Conservation (phyloP, 2,797 vertebrate genomes). For the Tachyglossus aculeatus region DNA sequence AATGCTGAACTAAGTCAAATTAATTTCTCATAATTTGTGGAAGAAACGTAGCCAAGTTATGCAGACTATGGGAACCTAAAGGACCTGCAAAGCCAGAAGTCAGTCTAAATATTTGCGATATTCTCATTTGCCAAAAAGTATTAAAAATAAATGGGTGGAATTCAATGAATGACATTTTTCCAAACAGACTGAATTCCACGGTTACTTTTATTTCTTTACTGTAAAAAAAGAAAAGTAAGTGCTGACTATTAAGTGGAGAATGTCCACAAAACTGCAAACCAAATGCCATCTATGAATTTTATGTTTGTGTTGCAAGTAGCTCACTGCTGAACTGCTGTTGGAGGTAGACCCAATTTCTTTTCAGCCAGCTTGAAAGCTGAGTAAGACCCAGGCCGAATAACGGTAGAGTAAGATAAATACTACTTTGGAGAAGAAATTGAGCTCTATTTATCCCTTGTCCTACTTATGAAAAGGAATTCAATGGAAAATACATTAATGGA, state of each 20-base stretch:
- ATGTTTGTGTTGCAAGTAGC: slow-evolving; percentile 51
- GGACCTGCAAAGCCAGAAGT: slow-evolving; percentile 34
- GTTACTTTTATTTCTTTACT: slow-evolving; percentile 39
- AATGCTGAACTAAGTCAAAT: slow-evolving; percentile 68
- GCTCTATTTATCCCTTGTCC: slow-evolving; percentile 39
- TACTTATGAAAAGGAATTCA: slow-evolving; percentile 53
- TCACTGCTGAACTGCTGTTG: slow-evolving; percentile 48
- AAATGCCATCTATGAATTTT: slow-evolving; percentile 37
- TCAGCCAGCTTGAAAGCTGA: slow-evolving; percentile 52
- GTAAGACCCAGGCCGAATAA: slow-evolving; percentile 43
- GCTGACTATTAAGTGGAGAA: slow-evolving; percentile 15
- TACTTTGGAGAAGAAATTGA: slow-evolving; percentile 13
- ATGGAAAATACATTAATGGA: too few relatives aligned
- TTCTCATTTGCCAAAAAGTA: slow-evolving; percentile 42
- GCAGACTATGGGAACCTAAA: slow-evolving; percentile 42
- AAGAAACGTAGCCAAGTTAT: slow-evolving; percentile 42
- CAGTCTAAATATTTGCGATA: slow-evolving; percentile 49
- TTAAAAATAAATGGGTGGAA: slow-evolving; percentile 32
- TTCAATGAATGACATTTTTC: slow-evolving; percentile 45
- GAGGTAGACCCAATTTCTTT: slow-evolving; percentile 45
- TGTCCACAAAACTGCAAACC: slow-evolving; percentile 4
- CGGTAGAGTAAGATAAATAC: slow-evolving; percentile 55
- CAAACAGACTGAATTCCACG: slow-evolving; percentile 45
- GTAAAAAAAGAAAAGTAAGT: slow-evolving; percentile 48
- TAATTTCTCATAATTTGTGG: slow-evolving; percentile 59